Conservation (phyloP, 2,888 invertebrate genomes). For the Danaus chrysippus region DNA sequence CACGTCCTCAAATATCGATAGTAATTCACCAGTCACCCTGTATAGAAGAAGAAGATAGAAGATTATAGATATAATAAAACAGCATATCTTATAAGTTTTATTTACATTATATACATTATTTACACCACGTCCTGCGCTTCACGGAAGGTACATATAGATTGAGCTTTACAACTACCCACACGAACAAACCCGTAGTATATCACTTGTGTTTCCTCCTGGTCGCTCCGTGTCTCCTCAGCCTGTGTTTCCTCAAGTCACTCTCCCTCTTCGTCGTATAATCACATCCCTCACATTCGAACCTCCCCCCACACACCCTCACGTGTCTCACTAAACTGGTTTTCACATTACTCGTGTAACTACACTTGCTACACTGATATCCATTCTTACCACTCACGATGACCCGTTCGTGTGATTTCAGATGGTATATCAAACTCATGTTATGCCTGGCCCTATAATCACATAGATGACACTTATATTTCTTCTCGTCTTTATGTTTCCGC, state of each 20-base stretch:
- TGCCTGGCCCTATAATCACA: constrained; percentile 57
- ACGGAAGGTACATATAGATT: too few relatives aligned
- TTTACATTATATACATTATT: too few relatives aligned
- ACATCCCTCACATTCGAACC: constrained; percentile 41
- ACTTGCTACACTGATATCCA: constrained; percentile 35
- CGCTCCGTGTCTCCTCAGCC: constrained; percentile 32
- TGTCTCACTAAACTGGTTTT: constrained; percentile 31
- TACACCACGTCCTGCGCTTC: too few relatives aligned
- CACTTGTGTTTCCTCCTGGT: too few relatives aligned
- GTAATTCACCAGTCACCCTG: too few relatives aligned
- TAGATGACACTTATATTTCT: constrained; percentile 49
- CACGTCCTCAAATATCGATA: too few relatives aligned
- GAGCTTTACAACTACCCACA: too few relatives aligned
- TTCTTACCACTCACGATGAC: constrained; percentile 9
- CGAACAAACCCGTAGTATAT: too few relatives aligned
- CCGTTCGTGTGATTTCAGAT: constrained; percentile 48
- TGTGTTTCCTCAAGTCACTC: constrained; percentile 46
- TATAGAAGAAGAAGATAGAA: too few relatives aligned
- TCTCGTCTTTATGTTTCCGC: constrained; percentile 51
- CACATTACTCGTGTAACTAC: constrained; percentile 26
- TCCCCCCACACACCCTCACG: constrained; percentile 14
- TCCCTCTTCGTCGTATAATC: constrained; percentile 41
- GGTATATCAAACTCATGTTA: constrained; percentile 52
- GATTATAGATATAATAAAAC: constrained; percentile 1
- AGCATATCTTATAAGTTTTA: too few relatives aligned